Conservation (phyloP, 2,113 vertebrate species). For the Ivindomyrus marchei region DNA sequence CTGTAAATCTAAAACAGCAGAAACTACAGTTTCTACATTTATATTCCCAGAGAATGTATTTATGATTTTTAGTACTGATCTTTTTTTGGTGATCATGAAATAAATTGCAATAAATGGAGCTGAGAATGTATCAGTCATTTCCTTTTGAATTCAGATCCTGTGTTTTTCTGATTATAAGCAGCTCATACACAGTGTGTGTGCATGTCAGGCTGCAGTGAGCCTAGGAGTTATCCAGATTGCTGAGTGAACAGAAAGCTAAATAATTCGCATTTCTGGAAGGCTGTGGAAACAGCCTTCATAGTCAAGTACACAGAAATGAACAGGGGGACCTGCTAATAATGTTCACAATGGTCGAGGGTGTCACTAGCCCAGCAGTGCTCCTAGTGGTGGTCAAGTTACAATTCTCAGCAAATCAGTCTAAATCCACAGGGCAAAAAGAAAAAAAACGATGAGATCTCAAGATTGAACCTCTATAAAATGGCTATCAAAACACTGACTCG, state of each 20-base stretch:
- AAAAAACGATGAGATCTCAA: neutral
- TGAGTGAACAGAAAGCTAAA: neutral
- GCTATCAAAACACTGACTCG: neutral
- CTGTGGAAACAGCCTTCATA: neutral
- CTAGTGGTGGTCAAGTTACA: neutral
- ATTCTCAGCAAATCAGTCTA: neutral
- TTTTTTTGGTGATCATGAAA: neutral
- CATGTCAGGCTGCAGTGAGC: neutral
- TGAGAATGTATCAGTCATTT: neutral
- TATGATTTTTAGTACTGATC: neutral
- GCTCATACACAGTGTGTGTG: neutral
- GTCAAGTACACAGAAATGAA: neutral
- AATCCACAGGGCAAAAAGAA: neutral
- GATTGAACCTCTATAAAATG: neutral
- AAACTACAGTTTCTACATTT: neutral
- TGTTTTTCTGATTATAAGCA: neutral
- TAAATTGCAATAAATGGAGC: neutral
- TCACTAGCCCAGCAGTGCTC: neutral
- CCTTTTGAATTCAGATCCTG: neutral
- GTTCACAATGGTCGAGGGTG: neutral
- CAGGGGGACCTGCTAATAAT: neutral
- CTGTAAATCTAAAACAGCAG: neutral
- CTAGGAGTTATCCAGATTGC: neutral
- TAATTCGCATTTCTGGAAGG: neutral
- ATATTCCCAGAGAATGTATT: neutral